These are phyloP conservation scores for Meles meles DNA, from an alignment of 2,113 vertebrate genomes.

Conservation along the genomic window DNA sequence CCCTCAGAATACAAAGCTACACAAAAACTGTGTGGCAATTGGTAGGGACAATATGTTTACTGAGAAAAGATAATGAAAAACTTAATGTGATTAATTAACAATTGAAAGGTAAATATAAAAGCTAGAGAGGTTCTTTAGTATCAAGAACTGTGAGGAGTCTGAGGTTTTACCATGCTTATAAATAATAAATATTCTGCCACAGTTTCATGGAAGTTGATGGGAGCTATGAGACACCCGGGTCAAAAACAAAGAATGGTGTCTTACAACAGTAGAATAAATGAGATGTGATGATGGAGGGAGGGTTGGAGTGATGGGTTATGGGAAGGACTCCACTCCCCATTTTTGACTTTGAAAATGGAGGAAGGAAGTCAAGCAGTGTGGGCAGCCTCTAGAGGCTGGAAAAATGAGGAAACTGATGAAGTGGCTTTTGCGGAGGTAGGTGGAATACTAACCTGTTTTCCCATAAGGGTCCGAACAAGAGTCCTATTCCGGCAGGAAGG, in stretches of 20 bases:
- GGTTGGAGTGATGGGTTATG: background rate
- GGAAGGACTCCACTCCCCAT: background rate
- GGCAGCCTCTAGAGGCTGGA: background rate
- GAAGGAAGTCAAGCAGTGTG: background rate
- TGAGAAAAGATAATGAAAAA: background rate
- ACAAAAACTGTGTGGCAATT: background rate
- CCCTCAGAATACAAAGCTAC: background rate
- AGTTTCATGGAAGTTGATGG: background rate
- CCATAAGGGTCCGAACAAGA: background rate
- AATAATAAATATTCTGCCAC: background rate
- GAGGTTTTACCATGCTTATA: background rate
- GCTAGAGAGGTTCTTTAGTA: background rate
- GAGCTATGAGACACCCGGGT: background rate
- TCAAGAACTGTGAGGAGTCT: background rate
- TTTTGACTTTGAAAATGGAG: background rate
- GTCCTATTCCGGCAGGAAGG: background rate
- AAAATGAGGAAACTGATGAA: background rate
- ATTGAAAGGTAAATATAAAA: background rate
- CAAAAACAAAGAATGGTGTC: background rate
- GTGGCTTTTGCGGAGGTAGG: background rate
- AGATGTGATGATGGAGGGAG: background rate
- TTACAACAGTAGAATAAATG: background rate
- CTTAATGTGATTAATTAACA: background rate
- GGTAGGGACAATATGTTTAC: background rate
- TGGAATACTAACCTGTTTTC: background rate